Base-by-base conservation (phyloP, 1,140 invertebrate genomes). In the Diploscapter pachys region DNA sequence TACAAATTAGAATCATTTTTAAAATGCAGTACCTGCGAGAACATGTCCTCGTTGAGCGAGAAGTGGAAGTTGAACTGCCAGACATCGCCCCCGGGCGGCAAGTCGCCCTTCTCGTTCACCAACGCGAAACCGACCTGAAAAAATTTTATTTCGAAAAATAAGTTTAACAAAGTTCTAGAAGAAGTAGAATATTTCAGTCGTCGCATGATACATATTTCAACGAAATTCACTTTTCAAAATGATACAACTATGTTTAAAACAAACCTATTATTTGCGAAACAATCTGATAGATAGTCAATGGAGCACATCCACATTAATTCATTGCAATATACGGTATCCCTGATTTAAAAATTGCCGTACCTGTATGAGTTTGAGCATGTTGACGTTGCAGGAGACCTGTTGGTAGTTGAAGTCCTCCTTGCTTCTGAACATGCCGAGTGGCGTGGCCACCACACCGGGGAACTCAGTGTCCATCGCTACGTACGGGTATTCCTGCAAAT, bases 401-500 rank as follows among this genome's bases (percentile, higher is more conserved):
- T 97, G 95, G 87, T 98, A 98, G 83, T 96, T 93, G 85, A 96
- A 97, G 85, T 98, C 95, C 52, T 93, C 92, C 70, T 92, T 93
- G 77, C 92, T 95, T 82, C 93, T 89, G 86, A 97, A 98, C 88
- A 96, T 94, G 66, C 95, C 95, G 84, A 98, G 94, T 48, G 95
- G 96, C 77, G 94, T 89, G 6, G 95, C 95, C 48, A 99, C 95
- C 55, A 98, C 95, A 63, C 96, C 96, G 4, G 96, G 96, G 88
- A 99, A 99, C 87, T 99, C 96, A 72, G 96, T 99, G 83, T 99
- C 96, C 95, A 99, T 98, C 11, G 95, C 95, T 70, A 98, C 92
- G 90, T 93, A 97, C 82, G 92, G 92, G 87, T 95, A 98, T 48
- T 76, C 63, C 63, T 72, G 51, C 61, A 71, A 56, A 67, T 4